Base-by-base conservation (phyloP, 2,113 vertebrate genomes). In the Diphyllodes magnificus region DNA sequence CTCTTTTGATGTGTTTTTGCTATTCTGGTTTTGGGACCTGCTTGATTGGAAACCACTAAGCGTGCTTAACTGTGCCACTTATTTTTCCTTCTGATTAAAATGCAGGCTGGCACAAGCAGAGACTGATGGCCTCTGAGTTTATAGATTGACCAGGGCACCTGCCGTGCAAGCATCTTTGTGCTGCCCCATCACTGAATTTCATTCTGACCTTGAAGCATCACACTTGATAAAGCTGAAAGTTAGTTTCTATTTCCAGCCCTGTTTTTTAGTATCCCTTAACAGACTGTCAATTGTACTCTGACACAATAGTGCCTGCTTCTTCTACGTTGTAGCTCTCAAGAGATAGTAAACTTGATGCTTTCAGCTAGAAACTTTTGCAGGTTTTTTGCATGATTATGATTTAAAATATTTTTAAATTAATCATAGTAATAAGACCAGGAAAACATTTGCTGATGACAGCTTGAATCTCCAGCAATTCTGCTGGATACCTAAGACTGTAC, bases 61-160 rank as follows among this genome's bases (percentile, higher is more conserved):
- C 47, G 77, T 61, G 44, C 66, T 95, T 92, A 96, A 90, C 83
- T 40, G 73, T 97, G 84, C 70, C 91, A 91, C 81, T 66, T 94
- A 70, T 78, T 95, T 95, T 92, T 78, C 69, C 78, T 80, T 94
- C 91, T 95, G 90, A 96, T 97, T 93, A 96, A 94, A 96, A 90
- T 95, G 92, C 93, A 89, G 94, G 59, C 84, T 96, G 93, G 95
- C 95, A 97, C 92, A 93, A 95, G 93, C 78, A 80, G 78, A 96
- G 95, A 94, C 93, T 94, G 95, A 96, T 95, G 95, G 95, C 94
- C 94, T 95, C 96, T 95, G 94, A 97, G 94, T 96, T 96, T 97
- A 97, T 96, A 94, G 96, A 97, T 95, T 97, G 96, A 97, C 96
- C 93, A 95, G 95, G 93, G 96, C 93, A 96, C 91, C 94, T 97